Percentiles rank a stretch among this genome's conserved stretches.
phyloP scores from a whole-genome alignment of 2,113 vertebrate genomes.

The Trichomycterus rosablanca region DNA sequence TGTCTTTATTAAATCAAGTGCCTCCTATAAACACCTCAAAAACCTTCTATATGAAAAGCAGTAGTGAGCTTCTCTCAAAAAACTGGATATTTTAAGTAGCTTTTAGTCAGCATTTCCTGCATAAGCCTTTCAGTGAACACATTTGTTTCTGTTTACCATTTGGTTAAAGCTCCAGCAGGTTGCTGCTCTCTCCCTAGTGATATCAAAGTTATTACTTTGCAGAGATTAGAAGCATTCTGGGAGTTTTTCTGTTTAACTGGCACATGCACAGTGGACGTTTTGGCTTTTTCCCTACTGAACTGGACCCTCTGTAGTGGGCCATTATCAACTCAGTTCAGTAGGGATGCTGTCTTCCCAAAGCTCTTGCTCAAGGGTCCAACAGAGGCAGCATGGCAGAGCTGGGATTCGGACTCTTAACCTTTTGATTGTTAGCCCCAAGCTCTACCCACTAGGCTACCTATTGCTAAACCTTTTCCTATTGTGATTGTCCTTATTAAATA shows the following conservation, averaged over 20 bases:
- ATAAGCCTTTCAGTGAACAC: neutral
- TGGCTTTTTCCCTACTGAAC: conserved; percentile 14
- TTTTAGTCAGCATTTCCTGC: neutral
- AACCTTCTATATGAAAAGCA: neutral
- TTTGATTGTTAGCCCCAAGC: no score
- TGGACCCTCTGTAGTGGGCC: conserved; percentile 4
- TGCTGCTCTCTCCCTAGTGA: conserved; percentile 28
- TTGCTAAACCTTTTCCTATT: no score
- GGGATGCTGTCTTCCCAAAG: conserved; percentile 5
- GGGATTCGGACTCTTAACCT: no score
- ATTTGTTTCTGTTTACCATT: conserved; percentile 4
- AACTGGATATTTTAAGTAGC: neutral
- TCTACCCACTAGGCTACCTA: no score
- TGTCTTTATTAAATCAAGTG: neutral
- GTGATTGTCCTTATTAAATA: neutral
- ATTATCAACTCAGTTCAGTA: conserved; percentile 10
- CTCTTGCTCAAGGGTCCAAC: neutral
- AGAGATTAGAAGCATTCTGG: conserved; percentile 4
- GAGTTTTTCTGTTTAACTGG: conserved; percentile 8
- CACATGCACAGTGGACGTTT: neutral
- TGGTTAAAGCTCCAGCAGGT: conserved; percentile 13
- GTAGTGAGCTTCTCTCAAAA: no score
- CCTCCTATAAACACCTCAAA: neutral
- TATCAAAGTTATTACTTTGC: conserved; percentile 6
- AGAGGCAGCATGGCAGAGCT: no score